Evolutionary conservation across 1,140 invertebrate species (phyloP).

Genomic region (Pachyrhynchus sulphureomaculatus): DNA sequence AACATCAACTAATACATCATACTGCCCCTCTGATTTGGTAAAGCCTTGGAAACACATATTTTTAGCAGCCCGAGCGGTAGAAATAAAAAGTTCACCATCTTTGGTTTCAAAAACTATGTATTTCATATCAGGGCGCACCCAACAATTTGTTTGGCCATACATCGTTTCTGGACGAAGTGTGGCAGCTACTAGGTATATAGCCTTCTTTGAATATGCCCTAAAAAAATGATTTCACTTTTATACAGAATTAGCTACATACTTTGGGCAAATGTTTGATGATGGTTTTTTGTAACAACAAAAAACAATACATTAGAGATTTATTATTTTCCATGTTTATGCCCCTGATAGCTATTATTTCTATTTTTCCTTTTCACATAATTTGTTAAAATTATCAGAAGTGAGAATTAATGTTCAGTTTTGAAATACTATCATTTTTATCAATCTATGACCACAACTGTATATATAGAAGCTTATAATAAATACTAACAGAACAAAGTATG

Average conservation of each 20-base stretch:
- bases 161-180: constrained; percentile 98
- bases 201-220: constrained; percentile 58
- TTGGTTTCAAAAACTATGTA: constrained; percentile 83
- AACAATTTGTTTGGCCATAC: constrained; percentile 99
- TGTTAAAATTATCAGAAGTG: too few relatives aligned
- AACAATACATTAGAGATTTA: too few relatives aligned
- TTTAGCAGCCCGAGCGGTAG: constrained; percentile 80
- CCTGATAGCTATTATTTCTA: too few relatives aligned
- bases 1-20: constrained; percentile 70
- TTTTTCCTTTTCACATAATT: too few relatives aligned
- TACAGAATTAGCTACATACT: constrained; percentile 1
- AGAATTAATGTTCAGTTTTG: too few relatives aligned
- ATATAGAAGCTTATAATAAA: too few relatives aligned
- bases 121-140: constrained; percentile 92
- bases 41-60: constrained; percentile 98
- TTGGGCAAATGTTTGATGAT: neutral
- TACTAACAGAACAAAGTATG: too few relatives aligned
- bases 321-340: too few relatives aligned
- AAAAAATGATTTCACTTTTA: constrained; percentile 39
- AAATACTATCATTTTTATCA: too few relatives aligned
- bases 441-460: too few relatives aligned
- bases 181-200: constrained; percentile 91
- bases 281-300: neutral
- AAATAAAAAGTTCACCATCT: constrained; percentile 80
- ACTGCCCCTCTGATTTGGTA: constrained; percentile 76